These are phyloP conservation scores for Vollenhovia emeryi DNA, from an alignment of 1,140 invertebrate genomes.

Conservation along the genomic window DNA sequence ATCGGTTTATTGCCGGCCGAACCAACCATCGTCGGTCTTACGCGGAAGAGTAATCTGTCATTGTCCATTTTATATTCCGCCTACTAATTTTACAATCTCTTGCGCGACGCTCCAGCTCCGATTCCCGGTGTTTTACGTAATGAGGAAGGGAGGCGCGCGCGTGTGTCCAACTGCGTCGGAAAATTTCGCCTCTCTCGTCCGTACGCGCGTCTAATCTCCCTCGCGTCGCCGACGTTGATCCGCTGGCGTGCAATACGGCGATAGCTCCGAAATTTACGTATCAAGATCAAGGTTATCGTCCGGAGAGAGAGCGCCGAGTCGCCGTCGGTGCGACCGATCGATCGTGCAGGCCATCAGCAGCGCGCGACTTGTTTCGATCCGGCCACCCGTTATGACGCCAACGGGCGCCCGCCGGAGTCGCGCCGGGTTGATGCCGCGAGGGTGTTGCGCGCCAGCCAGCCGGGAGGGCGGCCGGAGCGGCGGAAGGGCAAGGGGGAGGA, in stretches of 20 bases:
- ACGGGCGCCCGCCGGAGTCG: constrained; percentile 42
- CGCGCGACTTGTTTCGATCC: constrained; percentile 49
- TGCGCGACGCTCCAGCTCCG: not conserved
- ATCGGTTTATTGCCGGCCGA: not conserved
- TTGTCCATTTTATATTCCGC: not conserved
- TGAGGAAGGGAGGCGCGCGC: not conserved
- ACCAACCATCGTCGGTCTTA: not conserved
- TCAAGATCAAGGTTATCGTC: constrained; percentile 53
- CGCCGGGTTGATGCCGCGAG: constrained; percentile 29
- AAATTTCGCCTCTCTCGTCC: not conserved
- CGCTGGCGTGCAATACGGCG: not conserved
- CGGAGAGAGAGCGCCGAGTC: not conserved
- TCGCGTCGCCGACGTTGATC: not conserved
- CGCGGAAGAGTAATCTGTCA: not conserved
- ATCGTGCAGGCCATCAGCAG: not conserved
- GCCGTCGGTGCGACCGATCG: constrained; percentile 5
- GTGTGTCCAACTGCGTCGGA: not conserved
- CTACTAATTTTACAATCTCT: too few species aligned
- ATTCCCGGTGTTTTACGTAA: not conserved
- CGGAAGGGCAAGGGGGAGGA: not conserved
- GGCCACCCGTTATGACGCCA: constrained; percentile 39
- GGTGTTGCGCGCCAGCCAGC: constrained; percentile 47
- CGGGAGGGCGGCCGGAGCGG: constrained; percentile 24
- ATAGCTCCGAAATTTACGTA: constrained; percentile 4
- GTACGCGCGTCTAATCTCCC: not conserved